Evolutionary conservation across 2,888 invertebrate species (phyloP), one percentile per base, ranked within the genome.

Genomic region (Mesorhabditis spiculigera): DNA sequence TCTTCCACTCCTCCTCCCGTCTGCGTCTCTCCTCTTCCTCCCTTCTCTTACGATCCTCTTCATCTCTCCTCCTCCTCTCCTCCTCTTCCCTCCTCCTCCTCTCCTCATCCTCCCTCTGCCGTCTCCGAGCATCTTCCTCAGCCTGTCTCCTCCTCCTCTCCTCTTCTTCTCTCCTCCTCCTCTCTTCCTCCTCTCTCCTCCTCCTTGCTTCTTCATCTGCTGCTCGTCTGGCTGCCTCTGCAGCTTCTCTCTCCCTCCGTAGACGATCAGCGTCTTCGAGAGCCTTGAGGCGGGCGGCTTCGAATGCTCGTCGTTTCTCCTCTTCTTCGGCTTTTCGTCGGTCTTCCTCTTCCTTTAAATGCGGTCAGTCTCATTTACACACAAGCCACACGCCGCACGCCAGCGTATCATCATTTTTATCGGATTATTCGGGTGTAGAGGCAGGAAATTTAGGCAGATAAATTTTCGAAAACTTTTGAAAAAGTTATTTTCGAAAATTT

Each of bases 271-370:
- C 84, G 61, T 86, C 86, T 69, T 86, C 84, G 63, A 83, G 74
- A 4, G 86, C 85, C 71, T 81, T 83, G n/a, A 78, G 77, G 4
- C 85, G 77, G 6, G 85, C 85, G 13, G 81, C 85, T 70, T 86
- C 86, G 70, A 85, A 86, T 5, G 83, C 84, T 6, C 85, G 81
- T 28, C 84, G 75, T 68, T 82, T 81, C 58, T 79, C 83, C 68
- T 85, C 86, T 63, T 84, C 85, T 67, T 84, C 85, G 45, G 82
- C 82, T 6, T 80, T 76, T 43, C 80, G 78, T 6, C 84, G 78
- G 58, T 86, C 85, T 45, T 83, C 84, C 71, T 86, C 86, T 66
- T 86, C 86, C 86, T 86, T 75, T 63, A 84, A 81, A 43, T 28
- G 28, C 28, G 28, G 28, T 28, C 58, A 50, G 58, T 50, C n/a